These are phyloP conservation scores for Acrocephalus kingi DNA, from an alignment of 2,113 vertebrate genomes.

Conservation along the genomic window DNA sequence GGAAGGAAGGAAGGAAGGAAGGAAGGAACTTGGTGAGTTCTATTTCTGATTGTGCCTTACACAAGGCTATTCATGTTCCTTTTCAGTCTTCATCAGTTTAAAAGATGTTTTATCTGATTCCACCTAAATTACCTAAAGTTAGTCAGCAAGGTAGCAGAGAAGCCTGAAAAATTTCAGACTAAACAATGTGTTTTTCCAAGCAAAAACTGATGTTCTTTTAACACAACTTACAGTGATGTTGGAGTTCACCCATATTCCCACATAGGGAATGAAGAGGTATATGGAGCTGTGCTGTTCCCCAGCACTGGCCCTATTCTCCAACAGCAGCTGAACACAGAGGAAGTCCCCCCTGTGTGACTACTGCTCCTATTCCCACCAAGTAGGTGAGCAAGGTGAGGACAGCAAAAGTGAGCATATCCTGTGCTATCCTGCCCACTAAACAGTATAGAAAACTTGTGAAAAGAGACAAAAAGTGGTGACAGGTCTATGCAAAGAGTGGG, in stretches of 20 bases:
- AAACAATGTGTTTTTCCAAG: not conserved
- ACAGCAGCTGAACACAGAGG: not conserved
- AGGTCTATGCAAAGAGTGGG: not conserved
- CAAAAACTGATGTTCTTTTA: not conserved
- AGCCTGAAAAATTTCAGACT: slow-evolving; percentile 5
- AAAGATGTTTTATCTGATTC: slow-evolving; percentile 1
- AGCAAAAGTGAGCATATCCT: not conserved
- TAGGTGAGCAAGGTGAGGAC: not conserved
- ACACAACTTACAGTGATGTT: not conserved
- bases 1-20: too few species aligned
- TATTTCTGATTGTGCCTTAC: not conserved
- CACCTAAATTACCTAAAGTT: not conserved
- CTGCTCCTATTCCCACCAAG: not conserved
- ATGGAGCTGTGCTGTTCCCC: not conserved
- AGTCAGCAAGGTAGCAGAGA: not conserved
- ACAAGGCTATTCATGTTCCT: not conserved
- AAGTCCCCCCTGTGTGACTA: not conserved
- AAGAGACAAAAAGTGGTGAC: not conserved
- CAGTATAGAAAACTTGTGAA: not conserved
- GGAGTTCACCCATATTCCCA: not conserved
- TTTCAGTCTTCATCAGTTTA: not conserved
- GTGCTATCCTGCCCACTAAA: not conserved
- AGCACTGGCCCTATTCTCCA: not conserved
- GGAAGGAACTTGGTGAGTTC: not conserved
- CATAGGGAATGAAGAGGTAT: not conserved